phyloP scores from a whole-genome alignment of 2,888 invertebrate genomes.

The Craniophora ligustri region DNA sequence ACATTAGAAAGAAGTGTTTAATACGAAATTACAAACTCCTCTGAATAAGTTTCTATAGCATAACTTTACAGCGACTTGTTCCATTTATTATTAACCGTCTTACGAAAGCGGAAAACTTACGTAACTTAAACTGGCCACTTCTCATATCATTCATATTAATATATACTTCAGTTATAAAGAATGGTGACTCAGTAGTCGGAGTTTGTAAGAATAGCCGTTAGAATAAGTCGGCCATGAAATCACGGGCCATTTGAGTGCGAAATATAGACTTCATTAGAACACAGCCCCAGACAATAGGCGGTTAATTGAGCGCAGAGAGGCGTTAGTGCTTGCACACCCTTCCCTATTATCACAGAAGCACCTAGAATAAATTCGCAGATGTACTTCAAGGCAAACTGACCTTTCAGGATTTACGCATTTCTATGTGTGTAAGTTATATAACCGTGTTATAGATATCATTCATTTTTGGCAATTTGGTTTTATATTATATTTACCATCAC shows the following conservation, averaged over 20 bases:
- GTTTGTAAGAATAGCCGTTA: slow-evolving; percentile 19
- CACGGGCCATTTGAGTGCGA: slow-evolving; percentile 44
- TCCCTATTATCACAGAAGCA: slow-evolving; percentile 13
- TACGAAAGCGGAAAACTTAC: slow-evolving; percentile 20
- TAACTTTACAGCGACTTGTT: slow-evolving; percentile 6
- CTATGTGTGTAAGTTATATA: no score
- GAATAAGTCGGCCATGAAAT: slow-evolving; percentile 30
- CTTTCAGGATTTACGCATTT: slow-evolving; percentile 1
- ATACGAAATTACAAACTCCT: neutral
- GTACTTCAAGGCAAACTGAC: slow-evolving; percentile 9
- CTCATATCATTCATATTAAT: slow-evolving; percentile 23
- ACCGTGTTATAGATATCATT: no score
- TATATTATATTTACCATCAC: no score
- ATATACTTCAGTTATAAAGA: slow-evolving; percentile 27
- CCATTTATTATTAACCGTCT: slow-evolving; percentile 10
- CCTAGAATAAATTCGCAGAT: slow-evolving; percentile 16
- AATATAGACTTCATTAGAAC: slow-evolving; percentile 43
- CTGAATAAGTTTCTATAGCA: neutral
- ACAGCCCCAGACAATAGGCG: slow-evolving; percentile 38
- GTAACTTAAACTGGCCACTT: slow-evolving; percentile 21
- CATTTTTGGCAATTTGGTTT: no score
- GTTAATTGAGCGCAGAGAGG: slow-evolving; percentile 45
- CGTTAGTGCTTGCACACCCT: slow-evolving; percentile 15
- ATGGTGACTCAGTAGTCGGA: slow-evolving; percentile 6
- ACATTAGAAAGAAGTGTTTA: neutral